These are phyloP conservation scores for Scaptomyza caliginosa DNA, from an alignment of 2,888 invertebrate genomes.

Conservation along the genomic window DNA sequence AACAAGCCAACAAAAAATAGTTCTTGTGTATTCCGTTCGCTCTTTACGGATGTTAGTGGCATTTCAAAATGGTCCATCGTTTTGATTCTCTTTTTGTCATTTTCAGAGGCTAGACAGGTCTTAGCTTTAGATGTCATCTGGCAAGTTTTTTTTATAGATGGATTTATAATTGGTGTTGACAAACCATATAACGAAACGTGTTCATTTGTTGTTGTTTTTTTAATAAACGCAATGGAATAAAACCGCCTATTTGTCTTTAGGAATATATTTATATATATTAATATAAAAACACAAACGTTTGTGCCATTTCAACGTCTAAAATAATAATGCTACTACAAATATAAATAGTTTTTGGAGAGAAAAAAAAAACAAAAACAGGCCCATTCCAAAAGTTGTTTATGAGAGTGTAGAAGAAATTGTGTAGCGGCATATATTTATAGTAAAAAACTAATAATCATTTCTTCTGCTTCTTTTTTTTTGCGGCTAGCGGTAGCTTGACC, in stretches of 20 bases:
- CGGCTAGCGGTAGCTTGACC: slow-evolving; percentile 37
- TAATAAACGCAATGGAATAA: slow-evolving; percentile 12
- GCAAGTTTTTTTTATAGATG: background rate
- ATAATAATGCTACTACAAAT: background rate
- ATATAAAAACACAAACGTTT: background rate
- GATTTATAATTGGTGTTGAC: background rate
- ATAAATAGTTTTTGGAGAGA: slow-evolving; percentile 24
- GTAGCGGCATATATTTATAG: background rate
- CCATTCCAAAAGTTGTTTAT: background rate
- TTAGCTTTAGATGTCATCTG: background rate
- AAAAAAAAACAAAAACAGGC: background rate
- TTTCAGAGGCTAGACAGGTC: background rate
- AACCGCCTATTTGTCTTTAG: background rate
- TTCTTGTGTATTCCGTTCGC: slow-evolving; percentile 8
- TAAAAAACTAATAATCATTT: slow-evolving; percentile 7
- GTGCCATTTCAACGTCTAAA: no score
- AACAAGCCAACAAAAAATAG: slow-evolving; percentile 2
- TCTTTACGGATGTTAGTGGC: slow-evolving; percentile 10
- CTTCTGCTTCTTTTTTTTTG: slow-evolving; percentile 1
- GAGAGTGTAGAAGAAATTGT: background rate
- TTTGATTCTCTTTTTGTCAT: background rate
- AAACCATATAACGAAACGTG: slow-evolving; percentile 6
- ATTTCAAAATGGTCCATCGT: background rate
- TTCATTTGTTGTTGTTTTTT: slow-evolving; percentile 10
- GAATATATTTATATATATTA: background rate